Percentiles rank a stretch among this genome's conserved stretches.
Conservation (phyloP, 2,888 invertebrate genomes). For the Scaeva pyrastri region DNA sequence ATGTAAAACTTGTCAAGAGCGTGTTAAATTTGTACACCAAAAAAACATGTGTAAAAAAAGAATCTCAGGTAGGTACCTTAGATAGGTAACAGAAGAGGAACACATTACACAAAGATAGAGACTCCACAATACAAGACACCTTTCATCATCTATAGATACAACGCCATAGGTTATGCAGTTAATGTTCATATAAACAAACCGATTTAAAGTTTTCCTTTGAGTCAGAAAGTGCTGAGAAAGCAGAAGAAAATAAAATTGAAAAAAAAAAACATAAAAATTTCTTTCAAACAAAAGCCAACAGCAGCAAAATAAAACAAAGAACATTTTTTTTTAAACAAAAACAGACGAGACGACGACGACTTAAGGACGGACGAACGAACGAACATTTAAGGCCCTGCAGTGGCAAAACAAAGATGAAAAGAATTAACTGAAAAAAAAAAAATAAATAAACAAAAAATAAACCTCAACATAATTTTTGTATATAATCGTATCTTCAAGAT, state of each 20-base stretch:
- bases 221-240: not conserved
- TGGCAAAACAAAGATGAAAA: slow-evolving; percentile 30
- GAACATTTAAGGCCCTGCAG: slow-evolving; percentile 12
- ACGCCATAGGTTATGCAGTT: slow-evolving; percentile 47
- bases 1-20: not conserved
- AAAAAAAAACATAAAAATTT: not conserved
- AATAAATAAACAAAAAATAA: not conserved
- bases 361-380: not conserved
- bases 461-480: slow-evolving; percentile 7
- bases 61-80: slow-evolving; percentile 30
- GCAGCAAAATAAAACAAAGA: slow-evolving; percentile 27
- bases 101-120: not conserved
- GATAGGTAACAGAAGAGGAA: not conserved
- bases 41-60: not conserved
- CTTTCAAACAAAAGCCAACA: slow-evolving; percentile 16
- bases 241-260: not conserved
- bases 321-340: not conserved
- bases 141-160: slow-evolving; percentile 52
- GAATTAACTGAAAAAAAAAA: not conserved
- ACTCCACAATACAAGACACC: slow-evolving; percentile 45
- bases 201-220: slow-evolving; percentile 60
- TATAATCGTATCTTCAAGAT: slow-evolving; percentile 22
- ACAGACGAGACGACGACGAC: not conserved
- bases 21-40: not conserved
- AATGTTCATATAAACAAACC: slow-evolving; percentile 62